Percentiles rank a stretch among this genome's conserved stretches.
These are phyloP conservation scores for Coturnix japonica DNA, from an alignment of 2,113 vertebrate genomes.

Conservation along the genomic window DNA sequence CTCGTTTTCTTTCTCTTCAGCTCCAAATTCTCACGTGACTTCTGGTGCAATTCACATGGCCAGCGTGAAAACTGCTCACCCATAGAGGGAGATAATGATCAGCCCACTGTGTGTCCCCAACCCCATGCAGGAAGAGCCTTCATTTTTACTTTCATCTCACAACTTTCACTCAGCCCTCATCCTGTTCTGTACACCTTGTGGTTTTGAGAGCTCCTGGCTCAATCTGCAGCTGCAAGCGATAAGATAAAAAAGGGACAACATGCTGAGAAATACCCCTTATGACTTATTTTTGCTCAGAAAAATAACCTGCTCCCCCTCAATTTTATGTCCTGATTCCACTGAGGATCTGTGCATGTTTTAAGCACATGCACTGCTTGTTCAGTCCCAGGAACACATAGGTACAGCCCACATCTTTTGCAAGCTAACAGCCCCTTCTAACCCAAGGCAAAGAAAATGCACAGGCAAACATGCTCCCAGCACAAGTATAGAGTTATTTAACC, in stretches of 20 bases:
- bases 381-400: not conserved
- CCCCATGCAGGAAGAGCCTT: not conserved
- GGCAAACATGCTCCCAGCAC: not conserved
- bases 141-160: not conserved
- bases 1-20: not conserved
- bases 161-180: not conserved
- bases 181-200: not conserved
- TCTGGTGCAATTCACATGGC: not conserved
- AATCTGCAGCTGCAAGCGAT: not conserved
- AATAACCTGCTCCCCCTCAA: too few relatives aligned
- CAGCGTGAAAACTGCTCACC: not conserved
- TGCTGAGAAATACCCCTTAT: not conserved
- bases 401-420: not conserved
- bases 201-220: not conserved
- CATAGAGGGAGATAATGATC: not conserved
- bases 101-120: too few relatives aligned
- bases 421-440: not conserved
- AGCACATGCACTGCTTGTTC: not conserved
- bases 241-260: not conserved
- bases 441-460: not conserved
- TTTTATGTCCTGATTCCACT: not conserved
- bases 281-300: not conserved
- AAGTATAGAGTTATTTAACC: not conserved
- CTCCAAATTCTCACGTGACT: not conserved
- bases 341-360: not conserved